These are phyloP conservation scores for Fundulus diaphanus DNA, from an alignment of 2,797 vertebrate species.

Conservation along the genomic window DNA sequence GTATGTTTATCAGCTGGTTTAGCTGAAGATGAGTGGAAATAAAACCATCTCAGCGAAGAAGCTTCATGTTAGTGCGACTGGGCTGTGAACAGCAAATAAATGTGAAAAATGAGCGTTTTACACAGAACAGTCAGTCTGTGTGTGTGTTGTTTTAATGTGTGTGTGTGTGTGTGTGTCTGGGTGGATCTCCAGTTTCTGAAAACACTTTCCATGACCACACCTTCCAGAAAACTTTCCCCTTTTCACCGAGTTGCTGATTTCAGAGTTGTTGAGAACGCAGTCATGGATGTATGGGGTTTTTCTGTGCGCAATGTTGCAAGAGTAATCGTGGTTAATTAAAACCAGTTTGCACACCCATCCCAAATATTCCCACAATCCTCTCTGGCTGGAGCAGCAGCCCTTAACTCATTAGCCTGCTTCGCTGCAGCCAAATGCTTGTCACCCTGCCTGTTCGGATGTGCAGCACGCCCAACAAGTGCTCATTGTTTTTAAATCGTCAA, in stretches of 20 bases:
- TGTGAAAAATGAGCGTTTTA: constrained; percentile 15
- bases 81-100: neutral
- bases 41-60: constrained; percentile 41
- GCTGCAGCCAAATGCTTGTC: constrained; percentile 58
- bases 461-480: constrained; percentile 17
- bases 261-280: constrained; percentile 22
- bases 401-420: constrained; percentile 52
- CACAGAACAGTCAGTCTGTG: neutral
- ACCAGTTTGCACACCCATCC: constrained; percentile 47
- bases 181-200: constrained; percentile 43
- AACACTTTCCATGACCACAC: constrained; percentile 64
- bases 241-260: constrained; percentile 15
- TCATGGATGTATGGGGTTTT: constrained; percentile 9
- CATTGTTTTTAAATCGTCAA: constrained; percentile 13
- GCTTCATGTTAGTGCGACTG: constrained; percentile 15
- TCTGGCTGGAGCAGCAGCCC: constrained; percentile 47
- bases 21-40: constrained; percentile 44
- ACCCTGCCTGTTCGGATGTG: constrained; percentile 30
- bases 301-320: constrained; percentile 38
- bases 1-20: constrained; percentile 21
- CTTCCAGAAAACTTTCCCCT: constrained; percentile 48
- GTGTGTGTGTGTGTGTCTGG: constrained; percentile 19
- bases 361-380: constrained; percentile 50
- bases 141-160: constrained; percentile 10
- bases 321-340: constrained; percentile 48